Evolutionary conservation across 2,797 vertebrate species (phyloP).

Genomic region (Hylomyscus alleni): DNA sequence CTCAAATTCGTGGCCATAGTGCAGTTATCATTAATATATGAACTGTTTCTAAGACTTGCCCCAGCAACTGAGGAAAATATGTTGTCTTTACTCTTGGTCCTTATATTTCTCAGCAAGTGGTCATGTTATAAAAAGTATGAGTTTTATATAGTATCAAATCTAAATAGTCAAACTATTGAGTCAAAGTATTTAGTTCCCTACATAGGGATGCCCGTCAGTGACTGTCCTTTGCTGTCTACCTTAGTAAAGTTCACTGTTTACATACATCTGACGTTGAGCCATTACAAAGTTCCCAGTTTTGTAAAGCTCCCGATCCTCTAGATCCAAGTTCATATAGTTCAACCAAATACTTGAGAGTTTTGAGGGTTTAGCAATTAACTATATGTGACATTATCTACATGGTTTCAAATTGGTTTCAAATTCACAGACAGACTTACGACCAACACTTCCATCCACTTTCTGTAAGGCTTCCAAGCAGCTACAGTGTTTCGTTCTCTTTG

Average conservation of each 20-base stretch:
- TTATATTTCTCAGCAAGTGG: neutral
- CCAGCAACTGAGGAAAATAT: neutral
- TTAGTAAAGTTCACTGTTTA: neutral
- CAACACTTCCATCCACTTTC: conserved; percentile 14
- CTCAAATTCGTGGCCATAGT: neutral
- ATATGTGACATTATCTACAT: neutral
- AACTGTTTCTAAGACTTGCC: neutral
- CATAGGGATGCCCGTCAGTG: neutral
- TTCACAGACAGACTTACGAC: conserved; percentile 31
- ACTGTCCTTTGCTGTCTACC: neutral
- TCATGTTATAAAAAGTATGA: neutral
- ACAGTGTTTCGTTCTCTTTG: neutral
- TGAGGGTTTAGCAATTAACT: neutral
- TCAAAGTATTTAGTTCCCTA: neutral
- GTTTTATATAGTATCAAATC: neutral
- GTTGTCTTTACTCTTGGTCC: neutral
- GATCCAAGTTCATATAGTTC: conserved; percentile 24
- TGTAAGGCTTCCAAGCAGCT: conserved; percentile 6
- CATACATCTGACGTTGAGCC: neutral
- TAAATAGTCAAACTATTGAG: neutral
- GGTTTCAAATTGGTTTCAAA: conserved; percentile 6
- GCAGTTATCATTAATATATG: neutral
- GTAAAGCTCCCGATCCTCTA: neutral
- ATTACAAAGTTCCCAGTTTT: neutral
- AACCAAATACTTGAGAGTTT: conserved; percentile 20